Conservation (phyloP, 2,113 vertebrate species). For the Cyanoderma ruficeps region DNA sequence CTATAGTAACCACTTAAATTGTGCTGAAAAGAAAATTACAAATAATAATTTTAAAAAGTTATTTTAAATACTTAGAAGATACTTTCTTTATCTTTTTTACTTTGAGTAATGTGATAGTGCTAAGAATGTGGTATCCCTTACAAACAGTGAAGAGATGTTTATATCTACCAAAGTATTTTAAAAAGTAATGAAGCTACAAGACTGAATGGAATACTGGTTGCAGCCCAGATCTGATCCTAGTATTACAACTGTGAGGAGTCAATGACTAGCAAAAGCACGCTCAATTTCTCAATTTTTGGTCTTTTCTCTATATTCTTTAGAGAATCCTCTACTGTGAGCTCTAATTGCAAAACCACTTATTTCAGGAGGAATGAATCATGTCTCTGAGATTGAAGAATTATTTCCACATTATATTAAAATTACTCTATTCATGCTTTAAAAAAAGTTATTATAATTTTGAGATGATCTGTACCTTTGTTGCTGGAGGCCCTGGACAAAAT, state of each 20-base stretch:
- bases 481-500: background rate
- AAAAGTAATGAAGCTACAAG: background rate
- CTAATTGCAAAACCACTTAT: background rate
- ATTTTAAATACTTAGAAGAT: background rate
- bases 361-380: background rate
- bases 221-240: background rate
- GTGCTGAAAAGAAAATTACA: background rate
- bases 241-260: background rate
- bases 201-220: background rate
- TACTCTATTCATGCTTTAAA: background rate
- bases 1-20: background rate
- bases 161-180: background rate
- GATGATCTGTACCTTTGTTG: background rate
- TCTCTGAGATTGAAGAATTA: background rate
- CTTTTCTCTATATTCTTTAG: background rate
- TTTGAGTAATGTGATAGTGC: background rate
- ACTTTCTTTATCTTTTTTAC: background rate
- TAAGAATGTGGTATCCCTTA: background rate
- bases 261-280: background rate
- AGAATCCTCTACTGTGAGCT: background rate
- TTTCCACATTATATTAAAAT: background rate
- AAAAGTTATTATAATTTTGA: background rate
- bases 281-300: background rate
- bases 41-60: background rate
- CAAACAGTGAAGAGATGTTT: background rate